Evolutionary conservation across 1,140 invertebrate species (phyloP).

Genomic region (Stegodyphus mimosarum): DNA sequence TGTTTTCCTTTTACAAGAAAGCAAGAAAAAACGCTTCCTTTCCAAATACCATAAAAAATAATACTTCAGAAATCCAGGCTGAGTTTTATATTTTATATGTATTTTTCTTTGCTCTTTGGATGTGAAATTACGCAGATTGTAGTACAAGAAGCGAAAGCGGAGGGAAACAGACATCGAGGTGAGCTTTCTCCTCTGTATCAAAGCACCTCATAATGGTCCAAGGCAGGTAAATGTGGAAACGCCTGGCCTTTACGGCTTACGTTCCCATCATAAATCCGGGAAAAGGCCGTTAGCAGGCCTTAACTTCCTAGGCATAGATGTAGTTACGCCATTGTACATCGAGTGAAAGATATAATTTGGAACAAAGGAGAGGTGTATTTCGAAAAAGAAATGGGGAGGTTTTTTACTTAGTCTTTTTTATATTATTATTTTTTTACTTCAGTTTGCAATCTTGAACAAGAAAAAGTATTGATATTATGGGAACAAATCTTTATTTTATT

Average conservation of each 20-base stretch:
- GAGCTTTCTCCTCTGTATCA: conserved; percentile 16
- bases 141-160: background rate
- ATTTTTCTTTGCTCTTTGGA: conserved; percentile 21
- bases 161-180: too few species aligned
- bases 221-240: conserved; percentile 50
- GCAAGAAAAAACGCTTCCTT: conserved; percentile 10
- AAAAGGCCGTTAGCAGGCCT: conserved; percentile 25
- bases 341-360: conserved; percentile 55
- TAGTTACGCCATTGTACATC: conserved; percentile 46
- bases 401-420: background rate
- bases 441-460: conserved; percentile 17
- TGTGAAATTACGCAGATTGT: conserved; percentile 43
- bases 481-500: conserved; percentile 18
- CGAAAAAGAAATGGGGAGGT: conserved; percentile 21
- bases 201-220: conserved; percentile 35
- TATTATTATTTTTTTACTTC: conserved; percentile 13
- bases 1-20: background rate
- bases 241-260: conserved; percentile 53
- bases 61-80: conserved; percentile 34
- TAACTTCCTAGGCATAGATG: conserved; percentile 35
- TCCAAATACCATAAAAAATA: conserved; percentile 51
- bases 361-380: conserved; percentile 50
- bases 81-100: conserved; percentile 32
- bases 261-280: conserved; percentile 53
- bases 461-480: conserved; percentile 47